Base-by-base conservation (phyloP, 1,140 invertebrate genomes). In the Mya arenaria region DNA sequence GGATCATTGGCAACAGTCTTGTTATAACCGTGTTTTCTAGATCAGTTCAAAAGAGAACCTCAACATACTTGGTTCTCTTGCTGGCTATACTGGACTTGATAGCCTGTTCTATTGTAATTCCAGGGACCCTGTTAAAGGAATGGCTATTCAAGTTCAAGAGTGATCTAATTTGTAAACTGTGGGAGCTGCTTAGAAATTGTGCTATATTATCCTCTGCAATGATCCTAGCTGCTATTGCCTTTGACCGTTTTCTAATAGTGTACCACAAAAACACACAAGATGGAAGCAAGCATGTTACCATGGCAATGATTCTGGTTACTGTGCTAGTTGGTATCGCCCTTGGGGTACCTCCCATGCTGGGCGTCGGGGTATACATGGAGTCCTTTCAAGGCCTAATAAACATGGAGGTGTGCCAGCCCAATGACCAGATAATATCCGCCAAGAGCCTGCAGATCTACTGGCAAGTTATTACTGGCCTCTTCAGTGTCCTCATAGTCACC, bases 181-280 rank as follows among this genome's bases (percentile, higher is more conserved):
- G 84, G 65, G 88, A 90, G 72, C 58, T 85, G 19, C 34, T 90
- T 30, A 41, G 85, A 23, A 83, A 77, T 17, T 69, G 71, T 28
- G 82, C 82, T 10, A 86, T 90, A 25, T 86, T 87, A 0, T 82
- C 85, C 10, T 89, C 89, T 56, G 84, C 86, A 5, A 82, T 88
- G 48, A 86, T 88, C 23, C 73, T 90, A 0, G 84, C 86, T 6
- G 86, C 85, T 6, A 89, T 89, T 48, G 86, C 88, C 5, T 83
- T 87, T 77, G 89, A 90, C n/a, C 44, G 89, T 23, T 90, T 84
- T 77, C 81, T 86, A 48, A 56, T 89, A 1, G 88, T 90, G 2
- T 89, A 85, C 37, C 69, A 75, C 32, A 71, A 68, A 13, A 68
- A 83, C 1, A 78, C 63, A 17, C 74, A 62, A 30, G 52, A 79